A percentile compares a stretch with the other conserved stretches of the same genome.
phyloP scores from a whole-genome alignment of 2,888 invertebrate species.

The Acrocyrtus sp. region DNA sequence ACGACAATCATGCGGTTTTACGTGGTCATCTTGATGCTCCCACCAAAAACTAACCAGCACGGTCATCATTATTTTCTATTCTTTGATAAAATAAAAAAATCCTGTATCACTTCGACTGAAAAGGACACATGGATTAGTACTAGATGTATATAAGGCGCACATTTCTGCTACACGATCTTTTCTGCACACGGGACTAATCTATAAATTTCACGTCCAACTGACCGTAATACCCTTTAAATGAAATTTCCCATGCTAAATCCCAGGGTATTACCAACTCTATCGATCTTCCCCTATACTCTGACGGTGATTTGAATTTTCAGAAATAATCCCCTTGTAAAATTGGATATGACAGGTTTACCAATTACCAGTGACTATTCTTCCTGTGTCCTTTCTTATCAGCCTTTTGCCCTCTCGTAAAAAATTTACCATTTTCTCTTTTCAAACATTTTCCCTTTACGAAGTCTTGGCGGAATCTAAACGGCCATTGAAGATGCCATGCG shows the following conservation, averaged over 20 bases:
- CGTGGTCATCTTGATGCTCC: constrained; percentile 9
- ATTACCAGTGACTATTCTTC: too few species aligned
- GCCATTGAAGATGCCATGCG: too few species aligned
- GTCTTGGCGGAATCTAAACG: too few species aligned
- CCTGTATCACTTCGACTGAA: too few species aligned
- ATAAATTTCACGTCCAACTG: constrained; percentile 54
- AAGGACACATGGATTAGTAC: too few species aligned
- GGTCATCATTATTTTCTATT: background rate
- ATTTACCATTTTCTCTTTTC: constrained; percentile 1
- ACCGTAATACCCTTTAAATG: constrained; percentile 51
- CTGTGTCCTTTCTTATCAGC: background rate
- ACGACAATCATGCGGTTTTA: constrained; percentile 25
- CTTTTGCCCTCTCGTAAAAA: constrained; percentile 21
- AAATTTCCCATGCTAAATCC: constrained; percentile 51
- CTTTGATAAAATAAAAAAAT: too few species aligned
- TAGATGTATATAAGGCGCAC: too few species aligned
- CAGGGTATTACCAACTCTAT: constrained; percentile 16
- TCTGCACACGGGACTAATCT: constrained; percentile 20
- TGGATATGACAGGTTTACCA: constrained; percentile 17
- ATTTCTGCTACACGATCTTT: background rate
- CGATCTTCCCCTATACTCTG: too few species aligned
- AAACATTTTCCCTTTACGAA: constrained; percentile 17
- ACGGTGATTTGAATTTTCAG: constrained; percentile 13
- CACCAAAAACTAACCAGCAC: background rate
- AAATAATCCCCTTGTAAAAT: constrained; percentile 8